phyloP scores from a whole-genome alignment of 2,888 invertebrate species.

The Xanthia togata region DNA sequence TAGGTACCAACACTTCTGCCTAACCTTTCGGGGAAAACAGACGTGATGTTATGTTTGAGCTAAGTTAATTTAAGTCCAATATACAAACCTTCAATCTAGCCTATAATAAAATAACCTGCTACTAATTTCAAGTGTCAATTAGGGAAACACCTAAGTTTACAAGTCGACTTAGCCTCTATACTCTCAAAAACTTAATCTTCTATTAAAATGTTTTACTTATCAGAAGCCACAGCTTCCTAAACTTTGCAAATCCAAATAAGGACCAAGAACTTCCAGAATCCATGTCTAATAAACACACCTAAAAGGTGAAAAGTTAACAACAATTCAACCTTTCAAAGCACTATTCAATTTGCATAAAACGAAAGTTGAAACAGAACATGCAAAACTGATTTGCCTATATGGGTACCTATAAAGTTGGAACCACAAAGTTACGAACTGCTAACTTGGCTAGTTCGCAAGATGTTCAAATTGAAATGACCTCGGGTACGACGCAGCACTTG shows the following conservation, averaged over 20 bases:
- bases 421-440: constrained; percentile 61
- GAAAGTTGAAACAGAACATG: constrained; percentile 46
- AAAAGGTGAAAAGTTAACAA: constrained; percentile 46
- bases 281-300: background rate
- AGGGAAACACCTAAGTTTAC: constrained; percentile 3
- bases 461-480: constrained; percentile 69
- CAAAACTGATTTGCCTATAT: constrained; percentile 56
- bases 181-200: constrained; percentile 1
- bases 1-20: background rate
- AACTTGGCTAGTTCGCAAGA: constrained; percentile 65
- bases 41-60: background rate
- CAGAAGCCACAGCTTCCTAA: constrained; percentile 2
- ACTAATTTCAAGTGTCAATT: background rate
- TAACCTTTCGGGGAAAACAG: background rate
- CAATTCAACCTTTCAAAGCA: constrained; percentile 50
- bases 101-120: background rate
- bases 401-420: constrained; percentile 54
- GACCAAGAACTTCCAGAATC: background rate
- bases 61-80: background rate
- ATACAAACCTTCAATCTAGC: background rate
- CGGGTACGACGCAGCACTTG: constrained; percentile 65
- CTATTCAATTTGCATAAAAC: constrained; percentile 64
- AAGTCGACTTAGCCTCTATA: constrained; percentile 1
- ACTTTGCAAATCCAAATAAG: constrained; percentile 16
- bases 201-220: background rate